Evolutionary conservation across 2,888 invertebrate genomes (phyloP).

Genomic region (Orthosia cruda): DNA sequence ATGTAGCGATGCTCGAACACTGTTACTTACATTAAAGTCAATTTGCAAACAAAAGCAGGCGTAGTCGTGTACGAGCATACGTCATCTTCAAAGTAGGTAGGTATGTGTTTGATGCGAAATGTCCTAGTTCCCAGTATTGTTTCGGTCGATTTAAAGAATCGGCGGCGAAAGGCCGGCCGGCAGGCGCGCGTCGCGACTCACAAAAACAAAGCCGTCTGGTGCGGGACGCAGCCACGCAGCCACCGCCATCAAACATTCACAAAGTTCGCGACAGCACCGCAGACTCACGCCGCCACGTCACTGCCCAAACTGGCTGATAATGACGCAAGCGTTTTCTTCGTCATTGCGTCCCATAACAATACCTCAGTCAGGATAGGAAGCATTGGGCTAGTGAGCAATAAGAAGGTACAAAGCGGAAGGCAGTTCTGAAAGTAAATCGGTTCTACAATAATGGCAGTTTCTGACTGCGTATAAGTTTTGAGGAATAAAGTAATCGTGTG

Average conservation of each 20-base stretch:
- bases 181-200: conserved; percentile 86
- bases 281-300: conserved; percentile 68
- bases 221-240: conserved; percentile 74
- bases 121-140: conserved; percentile 88
- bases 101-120: conserved; percentile 77
- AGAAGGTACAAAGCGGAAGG: conserved; percentile 13
- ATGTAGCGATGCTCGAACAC: conserved; percentile 38
- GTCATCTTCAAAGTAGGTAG: conserved; percentile 68
- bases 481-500: conserved; percentile 86
- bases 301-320: conserved; percentile 44
- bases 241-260: conserved; percentile 71
- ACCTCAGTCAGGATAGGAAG: neutral
- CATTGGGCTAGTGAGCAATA: neutral
- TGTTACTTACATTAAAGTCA: conserved; percentile 45
- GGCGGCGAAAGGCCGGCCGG: conserved; percentile 79
- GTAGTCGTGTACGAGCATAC: conserved; percentile 53
- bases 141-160: conserved; percentile 83
- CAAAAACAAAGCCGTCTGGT: conserved; percentile 88
- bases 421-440: conserved; percentile 18
- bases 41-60: conserved; percentile 64
- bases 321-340: conserved; percentile 59
- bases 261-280: conserved; percentile 67
- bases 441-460: conserved; percentile 10
- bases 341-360: conserved; percentile 31
- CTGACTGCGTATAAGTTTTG: conserved; percentile 67